A percentile compares a stretch with the other conserved stretches of the same genome.
phyloP scores from a whole-genome alignment of 2,113 vertebrate genomes.

The Nesogale talazaci region DNA sequence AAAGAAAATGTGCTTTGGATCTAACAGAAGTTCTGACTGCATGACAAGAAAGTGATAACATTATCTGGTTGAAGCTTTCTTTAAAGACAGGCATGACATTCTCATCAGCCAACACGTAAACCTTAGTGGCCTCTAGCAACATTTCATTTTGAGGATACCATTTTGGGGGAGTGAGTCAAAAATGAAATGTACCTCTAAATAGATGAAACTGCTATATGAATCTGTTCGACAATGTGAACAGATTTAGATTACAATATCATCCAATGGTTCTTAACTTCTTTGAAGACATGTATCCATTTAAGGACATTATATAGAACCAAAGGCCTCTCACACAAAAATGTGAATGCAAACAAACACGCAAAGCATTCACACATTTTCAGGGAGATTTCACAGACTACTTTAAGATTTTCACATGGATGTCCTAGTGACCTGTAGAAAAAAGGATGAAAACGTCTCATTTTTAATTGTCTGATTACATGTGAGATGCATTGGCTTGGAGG shows the following conservation, averaged over 20 bases:
- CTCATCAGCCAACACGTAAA: background rate
- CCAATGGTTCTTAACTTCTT: background rate
- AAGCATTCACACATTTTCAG: background rate
- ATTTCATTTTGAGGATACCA: slow-evolving; percentile 1
- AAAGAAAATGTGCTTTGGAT: slow-evolving; percentile 63
- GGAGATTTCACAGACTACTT: background rate
- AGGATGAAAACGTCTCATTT: background rate
- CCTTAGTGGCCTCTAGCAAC: slow-evolving; percentile 23
- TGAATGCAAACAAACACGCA: background rate
- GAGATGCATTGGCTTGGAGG: background rate
- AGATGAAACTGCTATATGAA: background rate
- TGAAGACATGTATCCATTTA: background rate
- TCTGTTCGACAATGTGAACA: background rate
- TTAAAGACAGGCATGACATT: slow-evolving; percentile 33
- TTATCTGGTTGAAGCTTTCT: slow-evolving; percentile 47
- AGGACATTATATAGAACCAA: background rate
- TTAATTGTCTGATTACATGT: background rate
- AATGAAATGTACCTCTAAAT: background rate
- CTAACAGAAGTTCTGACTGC: slow-evolving; percentile 33
- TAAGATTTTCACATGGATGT: background rate
- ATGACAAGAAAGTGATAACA: slow-evolving; percentile 63
- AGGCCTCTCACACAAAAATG: background rate
- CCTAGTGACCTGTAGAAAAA: background rate
- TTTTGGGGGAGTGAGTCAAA: slow-evolving; percentile 34
- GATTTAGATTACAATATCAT: background rate